These are phyloP conservation scores for Cossypha polioptera DNA, from an alignment of 2,797 vertebrate genomes.

Conservation along the genomic window DNA sequence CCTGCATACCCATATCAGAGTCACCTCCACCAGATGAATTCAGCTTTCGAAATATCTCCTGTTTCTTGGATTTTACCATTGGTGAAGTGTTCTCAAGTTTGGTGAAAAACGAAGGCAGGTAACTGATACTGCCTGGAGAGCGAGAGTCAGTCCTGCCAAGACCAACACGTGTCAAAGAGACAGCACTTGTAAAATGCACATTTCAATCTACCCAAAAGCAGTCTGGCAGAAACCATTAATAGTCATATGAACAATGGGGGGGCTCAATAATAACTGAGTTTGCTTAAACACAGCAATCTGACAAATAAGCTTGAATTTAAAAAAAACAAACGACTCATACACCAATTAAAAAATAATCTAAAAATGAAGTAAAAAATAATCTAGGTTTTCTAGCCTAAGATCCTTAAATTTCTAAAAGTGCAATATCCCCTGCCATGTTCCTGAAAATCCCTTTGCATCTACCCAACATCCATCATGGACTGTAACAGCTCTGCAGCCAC, in stretches of 20 bases:
- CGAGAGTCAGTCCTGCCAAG: conserved; percentile 89
- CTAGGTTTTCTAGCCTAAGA: not conserved
- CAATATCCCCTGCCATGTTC: not conserved
- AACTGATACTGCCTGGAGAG: conserved; percentile 90
- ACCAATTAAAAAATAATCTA: not conserved
- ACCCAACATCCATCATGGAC: not conserved
- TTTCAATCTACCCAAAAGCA: not conserved
- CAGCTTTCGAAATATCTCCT: conserved; percentile 99
- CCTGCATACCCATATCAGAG: conserved; percentile 96
- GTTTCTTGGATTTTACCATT: conserved; percentile 98
- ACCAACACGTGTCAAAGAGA: not conserved
- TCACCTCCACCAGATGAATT: conserved; percentile 94
- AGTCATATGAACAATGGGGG: not conserved
- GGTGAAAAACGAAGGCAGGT: conserved; percentile 97
- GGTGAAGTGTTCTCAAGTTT: conserved; percentile 96
- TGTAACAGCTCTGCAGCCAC: not conserved
- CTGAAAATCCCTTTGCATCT: not conserved
- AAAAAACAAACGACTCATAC: fast-evolving
- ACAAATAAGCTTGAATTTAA: not conserved
- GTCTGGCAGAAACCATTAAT: not conserved
- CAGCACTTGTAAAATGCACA: not conserved
- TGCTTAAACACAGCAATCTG: not conserved
- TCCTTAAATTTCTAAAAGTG: not conserved
- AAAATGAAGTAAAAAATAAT: not conserved
- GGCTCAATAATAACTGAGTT: not conserved